Conservation (phyloP, 2,797 vertebrate genomes). For the Brachyalestes nurse region DNA sequence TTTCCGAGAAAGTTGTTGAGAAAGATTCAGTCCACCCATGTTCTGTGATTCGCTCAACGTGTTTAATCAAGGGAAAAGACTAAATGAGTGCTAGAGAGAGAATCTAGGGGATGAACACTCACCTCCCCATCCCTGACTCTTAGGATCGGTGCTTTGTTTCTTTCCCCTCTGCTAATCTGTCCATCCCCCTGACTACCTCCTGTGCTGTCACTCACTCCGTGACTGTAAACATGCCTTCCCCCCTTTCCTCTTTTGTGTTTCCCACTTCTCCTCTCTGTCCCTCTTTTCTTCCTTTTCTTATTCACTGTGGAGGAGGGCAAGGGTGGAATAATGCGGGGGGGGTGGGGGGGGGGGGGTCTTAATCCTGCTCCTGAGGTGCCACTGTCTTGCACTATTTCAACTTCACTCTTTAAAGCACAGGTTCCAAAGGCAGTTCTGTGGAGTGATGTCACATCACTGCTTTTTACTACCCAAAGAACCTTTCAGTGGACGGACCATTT, state of each 20-base stretch:
- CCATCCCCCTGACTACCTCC: slow-evolving; percentile 41
- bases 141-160: neutral
- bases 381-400: too few relatives aligned
- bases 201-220: slow-evolving; percentile 44
- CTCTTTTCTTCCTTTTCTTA: slow-evolving; percentile 49
- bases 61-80: neutral
- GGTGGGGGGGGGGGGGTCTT: neutral
- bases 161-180: slow-evolving; percentile 11
- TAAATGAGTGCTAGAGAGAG: neutral
- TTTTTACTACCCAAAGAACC: too few relatives aligned
- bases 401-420: too few relatives aligned
- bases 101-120: slow-evolving; percentile 11
- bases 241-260: slow-evolving; percentile 31
- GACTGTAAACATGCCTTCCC: slow-evolving; percentile 46
- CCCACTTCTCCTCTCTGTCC: neutral
- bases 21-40: neutral
- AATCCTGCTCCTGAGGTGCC: neutral
- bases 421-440: too few relatives aligned
- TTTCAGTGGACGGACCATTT: too few relatives aligned
- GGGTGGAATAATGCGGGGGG: slow-evolving; percentile 8
- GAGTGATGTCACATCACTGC: too few relatives aligned
- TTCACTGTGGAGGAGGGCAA: slow-evolving; percentile 39
- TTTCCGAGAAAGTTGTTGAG: neutral
- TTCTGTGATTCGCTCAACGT: neutral
- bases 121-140: slow-evolving; percentile 3